A percentile compares a stretch with the other conserved stretches of the same genome.
Conservation (phyloP, 1,140 invertebrate species). For the Sinonovacula constricta region DNA sequence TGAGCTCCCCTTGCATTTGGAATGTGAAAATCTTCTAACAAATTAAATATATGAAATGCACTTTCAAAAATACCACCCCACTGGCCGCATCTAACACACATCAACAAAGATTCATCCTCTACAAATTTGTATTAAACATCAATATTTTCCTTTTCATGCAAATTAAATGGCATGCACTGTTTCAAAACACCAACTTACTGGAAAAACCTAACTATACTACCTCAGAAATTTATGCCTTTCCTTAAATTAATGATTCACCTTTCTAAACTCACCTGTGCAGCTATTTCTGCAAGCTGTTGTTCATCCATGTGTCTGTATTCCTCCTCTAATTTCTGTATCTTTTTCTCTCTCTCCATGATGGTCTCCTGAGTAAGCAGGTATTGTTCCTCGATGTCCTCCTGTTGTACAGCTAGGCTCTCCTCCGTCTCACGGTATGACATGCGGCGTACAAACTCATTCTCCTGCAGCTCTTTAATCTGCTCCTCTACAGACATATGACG, state of each 20-base stretch:
- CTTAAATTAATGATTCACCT: neutral
- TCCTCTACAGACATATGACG: conserved; percentile 65
- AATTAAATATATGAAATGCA: neutral
- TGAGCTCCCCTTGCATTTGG: no score
- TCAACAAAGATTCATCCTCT: no score
- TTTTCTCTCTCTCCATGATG: conserved; percentile 52
- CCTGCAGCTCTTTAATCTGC: conserved; percentile 59
- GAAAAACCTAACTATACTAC: neutral
- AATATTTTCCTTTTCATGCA: no score
- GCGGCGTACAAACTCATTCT: conserved; percentile 64
- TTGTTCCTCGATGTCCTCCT: conserved; percentile 64
- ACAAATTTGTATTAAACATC: no score
- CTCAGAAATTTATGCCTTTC: neutral
- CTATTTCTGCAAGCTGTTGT: conserved; percentile 54
- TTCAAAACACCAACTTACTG: neutral
- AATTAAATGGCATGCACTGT: no score
- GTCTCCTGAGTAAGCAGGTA: conserved; percentile 56
- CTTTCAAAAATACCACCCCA: conserved; percentile 4
- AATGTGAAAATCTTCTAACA: neutral
- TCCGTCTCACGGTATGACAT: conserved; percentile 56
- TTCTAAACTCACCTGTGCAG: conserved; percentile 49
- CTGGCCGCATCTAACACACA: no score
- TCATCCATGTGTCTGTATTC: conserved; percentile 60
- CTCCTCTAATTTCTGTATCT: conserved; percentile 64
- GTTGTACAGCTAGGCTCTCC: conserved; percentile 54